These are phyloP conservation scores for Jordanella pulchra DNA, from an alignment of 2,797 vertebrate genomes.

Conservation along the genomic window DNA sequence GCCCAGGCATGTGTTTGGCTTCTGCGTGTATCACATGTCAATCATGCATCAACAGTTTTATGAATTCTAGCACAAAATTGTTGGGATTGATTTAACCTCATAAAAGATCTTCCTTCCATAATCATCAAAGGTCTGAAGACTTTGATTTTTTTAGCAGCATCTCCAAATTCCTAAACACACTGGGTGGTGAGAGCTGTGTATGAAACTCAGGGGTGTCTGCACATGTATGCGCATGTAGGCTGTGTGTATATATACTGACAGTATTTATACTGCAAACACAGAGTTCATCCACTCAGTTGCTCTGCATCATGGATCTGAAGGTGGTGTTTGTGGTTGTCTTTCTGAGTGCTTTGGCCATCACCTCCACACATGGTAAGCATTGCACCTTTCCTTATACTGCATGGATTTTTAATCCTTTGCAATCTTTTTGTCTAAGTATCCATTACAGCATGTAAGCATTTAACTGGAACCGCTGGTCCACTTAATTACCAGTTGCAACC, in stretches of 20 bases:
- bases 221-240: neutral
- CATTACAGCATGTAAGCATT: neutral
- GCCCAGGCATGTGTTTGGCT: slow-evolving; percentile 29
- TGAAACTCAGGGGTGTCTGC: neutral
- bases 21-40: neutral
- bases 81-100: slow-evolving; percentile 20
- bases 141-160: neutral
- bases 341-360: slow-evolving; percentile 56
- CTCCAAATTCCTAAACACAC: neutral
- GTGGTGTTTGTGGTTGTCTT: slow-evolving; percentile 38
- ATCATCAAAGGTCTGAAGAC: neutral
- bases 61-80: neutral
- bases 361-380: slow-evolving; percentile 70
- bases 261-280: neutral
- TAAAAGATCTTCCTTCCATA: neutral
- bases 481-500: neutral
- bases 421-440: neutral
- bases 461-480: neutral
- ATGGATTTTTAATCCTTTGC: neutral
- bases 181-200: neutral
- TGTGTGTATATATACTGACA: slow-evolving; percentile 38
- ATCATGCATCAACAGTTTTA: neutral
- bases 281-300: neutral
- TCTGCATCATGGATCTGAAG: slow-evolving; percentile 70
- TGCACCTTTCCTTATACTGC: neutral